Percentiles rank a stretch among this genome's conserved stretches.
Evolutionary conservation across 2,797 vertebrate genomes (phyloP).

Genomic region (Lindbergichthys nudifrons): DNA sequence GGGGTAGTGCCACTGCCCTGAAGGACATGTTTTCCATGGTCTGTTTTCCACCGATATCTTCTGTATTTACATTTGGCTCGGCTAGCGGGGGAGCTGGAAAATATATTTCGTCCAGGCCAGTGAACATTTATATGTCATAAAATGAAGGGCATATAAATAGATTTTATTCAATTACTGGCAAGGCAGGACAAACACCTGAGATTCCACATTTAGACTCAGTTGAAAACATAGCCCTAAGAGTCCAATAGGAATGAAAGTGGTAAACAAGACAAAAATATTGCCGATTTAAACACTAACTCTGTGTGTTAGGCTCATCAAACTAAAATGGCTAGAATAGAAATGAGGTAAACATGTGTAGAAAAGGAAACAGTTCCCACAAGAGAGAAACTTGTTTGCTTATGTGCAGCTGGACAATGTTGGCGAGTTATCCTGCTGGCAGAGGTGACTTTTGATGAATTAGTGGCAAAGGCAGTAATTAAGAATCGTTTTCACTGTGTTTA

Average conservation of each 20-base stretch:
- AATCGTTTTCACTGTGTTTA: constrained; percentile 74
- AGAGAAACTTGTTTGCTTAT: constrained; percentile 11
- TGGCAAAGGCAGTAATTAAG: constrained; percentile 78
- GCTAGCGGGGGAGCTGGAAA: constrained; percentile 64
- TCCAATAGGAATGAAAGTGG: constrained; percentile 33
- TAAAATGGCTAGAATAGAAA: constrained; percentile 10
- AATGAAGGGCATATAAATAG: constrained; percentile 77
- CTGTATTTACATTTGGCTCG: constrained; percentile 79
- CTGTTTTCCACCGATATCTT: constrained; percentile 78
- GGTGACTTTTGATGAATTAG: constrained; percentile 76
- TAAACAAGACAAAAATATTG: constrained; percentile 54
- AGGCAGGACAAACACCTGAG: constrained; percentile 73
- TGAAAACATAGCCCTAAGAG: constrained; percentile 55
- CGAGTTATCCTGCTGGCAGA: constrained; percentile 59
- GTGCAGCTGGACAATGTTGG: constrained; percentile 17
- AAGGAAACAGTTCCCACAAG: background rate
- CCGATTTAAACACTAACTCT: constrained; percentile 24
- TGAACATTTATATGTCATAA: constrained; percentile 78
- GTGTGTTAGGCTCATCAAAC: constrained; percentile 18
- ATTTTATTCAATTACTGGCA: constrained; percentile 73
- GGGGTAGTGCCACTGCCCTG: constrained; percentile 43
- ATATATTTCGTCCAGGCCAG: constrained; percentile 78
- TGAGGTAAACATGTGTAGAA: background rate
- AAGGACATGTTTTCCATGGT: constrained; percentile 70
- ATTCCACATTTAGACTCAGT: constrained; percentile 67